Conservation (phyloP, 2,888 invertebrate genomes). For the Drosophila infuscata region DNA sequence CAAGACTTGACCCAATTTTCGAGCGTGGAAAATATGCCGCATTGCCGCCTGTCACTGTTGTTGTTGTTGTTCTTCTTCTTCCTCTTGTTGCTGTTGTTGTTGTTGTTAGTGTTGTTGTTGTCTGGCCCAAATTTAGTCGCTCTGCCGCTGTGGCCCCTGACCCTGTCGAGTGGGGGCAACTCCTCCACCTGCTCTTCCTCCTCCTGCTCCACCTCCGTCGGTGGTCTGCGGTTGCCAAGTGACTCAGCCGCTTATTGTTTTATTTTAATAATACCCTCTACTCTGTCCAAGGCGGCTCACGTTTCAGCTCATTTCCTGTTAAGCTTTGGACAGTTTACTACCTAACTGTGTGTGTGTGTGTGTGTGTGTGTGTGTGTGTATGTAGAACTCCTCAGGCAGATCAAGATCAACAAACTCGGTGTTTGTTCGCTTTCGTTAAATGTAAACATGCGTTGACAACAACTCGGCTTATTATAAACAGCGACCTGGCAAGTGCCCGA, state of each 20-base stretch:
- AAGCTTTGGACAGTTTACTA: conserved; percentile 23
- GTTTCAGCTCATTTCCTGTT: conserved; percentile 57
- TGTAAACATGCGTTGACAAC: conserved; percentile 66
- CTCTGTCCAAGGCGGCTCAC: conserved; percentile 46
- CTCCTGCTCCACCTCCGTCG: neutral
- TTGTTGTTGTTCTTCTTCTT: neutral
- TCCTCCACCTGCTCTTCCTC: neutral
- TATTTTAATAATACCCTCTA: conserved; percentile 3
- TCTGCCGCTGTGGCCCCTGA: conserved; percentile 38
- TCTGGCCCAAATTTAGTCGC: conserved; percentile 42
- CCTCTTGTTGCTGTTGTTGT: neutral
- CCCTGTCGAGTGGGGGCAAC: conserved; percentile 42
- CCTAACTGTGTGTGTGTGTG: neutral
- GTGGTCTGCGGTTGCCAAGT: conserved; percentile 39
- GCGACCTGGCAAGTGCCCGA: conserved; percentile 58
- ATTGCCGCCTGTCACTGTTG: conserved; percentile 9
- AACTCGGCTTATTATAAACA: conserved; percentile 34
- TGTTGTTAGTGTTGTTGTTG: conserved; percentile 4
- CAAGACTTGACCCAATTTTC: conserved; percentile 67
- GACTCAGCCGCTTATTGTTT: conserved; percentile 36
- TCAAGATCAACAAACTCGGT: conserved; percentile 67
- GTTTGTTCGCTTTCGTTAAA: conserved; percentile 41
- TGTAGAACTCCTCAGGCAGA: conserved; percentile 10
- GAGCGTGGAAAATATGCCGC: conserved; percentile 51
- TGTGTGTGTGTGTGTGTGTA: no score